These are phyloP conservation scores for Scaptomyza graminum DNA, from an alignment of 1,140 invertebrate species.

Conservation along the genomic window DNA sequence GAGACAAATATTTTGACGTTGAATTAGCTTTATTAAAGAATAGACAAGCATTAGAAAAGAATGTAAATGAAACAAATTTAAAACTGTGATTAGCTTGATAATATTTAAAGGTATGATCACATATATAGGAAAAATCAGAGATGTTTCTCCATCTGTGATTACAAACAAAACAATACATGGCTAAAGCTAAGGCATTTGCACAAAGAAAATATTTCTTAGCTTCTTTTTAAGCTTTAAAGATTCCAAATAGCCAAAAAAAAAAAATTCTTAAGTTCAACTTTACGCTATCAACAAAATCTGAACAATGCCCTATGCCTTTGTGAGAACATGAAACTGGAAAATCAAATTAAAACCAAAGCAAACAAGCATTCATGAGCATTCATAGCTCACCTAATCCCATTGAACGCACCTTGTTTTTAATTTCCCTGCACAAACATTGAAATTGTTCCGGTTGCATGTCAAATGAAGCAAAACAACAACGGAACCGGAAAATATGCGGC, in stretches of 20 bases:
- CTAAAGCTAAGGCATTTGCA: too few relatives aligned
- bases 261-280: conserved; percentile 35
- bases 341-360: conserved; percentile 42
- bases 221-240: neutral
- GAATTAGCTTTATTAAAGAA: conserved; percentile 4
- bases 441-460: conserved; percentile 73
- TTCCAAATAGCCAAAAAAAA: neutral
- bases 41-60: neutral
- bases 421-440: conserved; percentile 70
- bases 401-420: conserved; percentile 55
- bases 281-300: conserved; percentile 47
- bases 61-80: neutral
- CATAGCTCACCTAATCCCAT: conserved; percentile 44
- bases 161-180: too few relatives aligned
- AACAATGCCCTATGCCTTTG: conserved; percentile 6
- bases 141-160: too few relatives aligned
- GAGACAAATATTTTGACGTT: conserved; percentile 14
- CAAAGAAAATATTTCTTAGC: too few relatives aligned
- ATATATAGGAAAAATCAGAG: too few relatives aligned
- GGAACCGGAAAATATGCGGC: conserved; percentile 70
- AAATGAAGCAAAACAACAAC: conserved; percentile 65
- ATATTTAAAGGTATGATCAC: too few relatives aligned
- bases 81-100: neutral
- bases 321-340: conserved; percentile 26
- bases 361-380: conserved; percentile 31